Conservation (phyloP, 1,140 invertebrate species). For the Thaumetopoea pityocampa region DNA sequence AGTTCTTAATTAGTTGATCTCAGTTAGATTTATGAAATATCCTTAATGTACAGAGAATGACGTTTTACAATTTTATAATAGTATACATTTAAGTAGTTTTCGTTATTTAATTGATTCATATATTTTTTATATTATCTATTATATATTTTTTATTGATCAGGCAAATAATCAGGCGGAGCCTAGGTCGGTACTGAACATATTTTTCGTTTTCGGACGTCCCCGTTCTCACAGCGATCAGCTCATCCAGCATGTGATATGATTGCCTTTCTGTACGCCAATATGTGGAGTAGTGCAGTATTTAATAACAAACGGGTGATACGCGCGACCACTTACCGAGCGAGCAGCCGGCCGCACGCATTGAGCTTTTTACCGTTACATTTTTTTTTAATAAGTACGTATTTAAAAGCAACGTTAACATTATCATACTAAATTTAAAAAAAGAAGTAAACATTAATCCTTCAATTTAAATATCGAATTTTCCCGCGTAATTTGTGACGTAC, state of each 20-base stretch:
- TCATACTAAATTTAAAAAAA: neutral
- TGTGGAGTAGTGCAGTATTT: slow-evolving; percentile 68
- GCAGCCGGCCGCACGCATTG: slow-evolving; percentile 45
- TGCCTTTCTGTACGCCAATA: slow-evolving; percentile 38
- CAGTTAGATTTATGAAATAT: too few relatives aligned
- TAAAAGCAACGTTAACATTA: neutral
- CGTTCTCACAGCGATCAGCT: neutral
- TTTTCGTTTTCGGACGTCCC: neutral
- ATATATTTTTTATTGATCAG: too few relatives aligned
- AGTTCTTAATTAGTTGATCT: too few relatives aligned
- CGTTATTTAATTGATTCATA: too few relatives aligned
- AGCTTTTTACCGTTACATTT: slow-evolving; percentile 23
- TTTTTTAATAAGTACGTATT: slow-evolving; percentile 32
- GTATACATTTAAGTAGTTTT: too few relatives aligned
- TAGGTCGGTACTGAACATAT: too few relatives aligned
- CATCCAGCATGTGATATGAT: slow-evolving; percentile 20
- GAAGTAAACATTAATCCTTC: slow-evolving; percentile 4
- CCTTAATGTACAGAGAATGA: too few relatives aligned
- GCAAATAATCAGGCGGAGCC: too few relatives aligned
- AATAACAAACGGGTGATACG: slow-evolving; percentile 51
- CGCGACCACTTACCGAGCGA: slow-evolving; percentile 56
- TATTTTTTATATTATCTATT: too few relatives aligned
- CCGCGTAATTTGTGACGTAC: slow-evolving; percentile 11
- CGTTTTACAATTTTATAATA: too few relatives aligned
- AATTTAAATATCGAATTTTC: slow-evolving; percentile 13